Evolutionary conservation across 2,113 vertebrate genomes (phyloP), one percentile per base, ranked within the genome.

Genomic region (Ictalurus punctatus): DNA sequence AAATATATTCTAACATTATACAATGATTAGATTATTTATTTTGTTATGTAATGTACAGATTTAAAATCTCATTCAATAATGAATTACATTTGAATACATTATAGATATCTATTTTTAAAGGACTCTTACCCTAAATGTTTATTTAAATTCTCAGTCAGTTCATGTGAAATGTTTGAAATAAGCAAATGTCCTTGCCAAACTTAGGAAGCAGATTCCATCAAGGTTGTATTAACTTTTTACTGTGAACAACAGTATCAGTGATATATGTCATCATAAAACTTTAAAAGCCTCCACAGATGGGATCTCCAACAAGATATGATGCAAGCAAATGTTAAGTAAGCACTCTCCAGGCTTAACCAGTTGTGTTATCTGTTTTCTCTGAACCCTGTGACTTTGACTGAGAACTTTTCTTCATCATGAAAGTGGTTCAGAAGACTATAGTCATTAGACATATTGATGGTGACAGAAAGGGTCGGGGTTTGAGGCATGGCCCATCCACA

Each of bases 211-310:
- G 25, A 25, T 25, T 79, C n/a, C 13, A 30, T 80, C 27, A 80
- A 54, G 48, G 14, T 54, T 30, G 23, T 79, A 23, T 27, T 48
- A 0, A 16, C 7, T 6, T 80, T 80, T 80, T 54, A 80, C 25
- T 54, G 48, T 54, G 44, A 56, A 80, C 78, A 78, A 44, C 40
- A 48, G 27, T 54, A 80, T 56, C 13, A 56, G 48, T 54, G 78
- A 80, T 56, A 80, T 80, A 80, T 2, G 3, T 27, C 48, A 30
- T 56, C 78, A 80, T 80, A 54, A 80, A 80, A 54, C 25, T 30
- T 80, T 80, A 80, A 80, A 80, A n/a, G 48, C 78, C 27, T 78
- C 78, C 27, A n/a, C 48, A 80, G 78, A 80, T 56, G 48, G 48
- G 1, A 80, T 79, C 76, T 16, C 25, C 44, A 79, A n/a, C 13